Evolutionary conservation across 2,888 invertebrate species (phyloP), one percentile per base, ranked within the genome.

Genomic region (Acrobasis repandana): DNA sequence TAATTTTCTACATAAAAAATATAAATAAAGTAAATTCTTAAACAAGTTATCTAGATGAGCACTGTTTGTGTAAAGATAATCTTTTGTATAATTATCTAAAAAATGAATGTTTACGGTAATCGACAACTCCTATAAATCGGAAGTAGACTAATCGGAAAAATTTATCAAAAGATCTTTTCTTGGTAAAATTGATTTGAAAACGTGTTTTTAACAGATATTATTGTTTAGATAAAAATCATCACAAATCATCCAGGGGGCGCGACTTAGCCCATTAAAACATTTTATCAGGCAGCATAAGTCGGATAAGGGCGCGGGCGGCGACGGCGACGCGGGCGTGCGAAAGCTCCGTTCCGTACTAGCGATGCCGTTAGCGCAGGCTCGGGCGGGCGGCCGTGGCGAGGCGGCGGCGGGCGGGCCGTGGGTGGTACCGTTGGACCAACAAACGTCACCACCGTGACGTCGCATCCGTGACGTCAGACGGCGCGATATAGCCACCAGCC

Each of bases 291-390:
- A 69, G 73, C 72, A 72, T 71, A 63, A 69, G 67, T 68, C 68
- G 43, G 43, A n/a, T 1, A 2, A 67, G 74, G 73, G 68, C 74
- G 71, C 71, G 71, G 69, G 66, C 69, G 59, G 69, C 68, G 76
- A 77, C 72, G 75, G 73, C 74, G 79, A 74, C 79, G 78, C 83
- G 81, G 78, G 78, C 80, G 82, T 83, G 77, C 74, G 85, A 88
- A 90, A 89, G 90, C 90, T 89, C 83, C 78, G 77, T 74, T 74
- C 77, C 85, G 83, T 88, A 90, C 92, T 83, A 85, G 88, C 88
- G 88, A 75, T 91, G 88, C 91, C 92, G 91, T 92, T 91, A 91
- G 86, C 89, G 90, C 88, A 89, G 90, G 88, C 88, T 89, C 91
- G 90, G 91, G 89, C 90, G 89, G 90, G 87, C 88, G 88, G 86